Percentiles rank a stretch among this genome's conserved stretches.
Evolutionary conservation across 2,797 vertebrate genomes (phyloP).

Genomic region (Linurgus olivaceus): DNA sequence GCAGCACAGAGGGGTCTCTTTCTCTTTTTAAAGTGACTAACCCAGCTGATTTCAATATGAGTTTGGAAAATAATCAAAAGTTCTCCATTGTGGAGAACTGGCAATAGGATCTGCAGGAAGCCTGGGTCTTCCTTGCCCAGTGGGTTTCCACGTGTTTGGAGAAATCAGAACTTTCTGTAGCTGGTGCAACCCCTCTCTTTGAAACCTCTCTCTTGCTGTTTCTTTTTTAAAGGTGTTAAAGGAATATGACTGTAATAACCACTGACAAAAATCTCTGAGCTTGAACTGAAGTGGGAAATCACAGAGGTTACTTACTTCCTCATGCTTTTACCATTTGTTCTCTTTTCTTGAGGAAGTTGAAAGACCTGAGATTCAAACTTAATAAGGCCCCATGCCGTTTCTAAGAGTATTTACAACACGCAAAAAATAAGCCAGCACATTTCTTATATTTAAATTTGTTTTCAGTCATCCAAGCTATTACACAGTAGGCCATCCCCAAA

Average conservation of each 20-base stretch:
- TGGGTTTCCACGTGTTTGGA: conserved; percentile 46
- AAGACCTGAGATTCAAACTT: conserved; percentile 81
- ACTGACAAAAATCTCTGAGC: conserved; percentile 95
- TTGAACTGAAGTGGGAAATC: conserved; percentile 93
- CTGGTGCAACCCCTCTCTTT: conserved; percentile 67
- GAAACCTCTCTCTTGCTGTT: conserved; percentile 82
- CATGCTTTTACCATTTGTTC: conserved; percentile 89
- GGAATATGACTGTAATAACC: conserved; percentile 95
- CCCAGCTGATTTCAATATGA: conserved; percentile 21
- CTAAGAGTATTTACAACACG: conserved; percentile 76
- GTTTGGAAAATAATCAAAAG: conserved; percentile 66
- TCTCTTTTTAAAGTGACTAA: conserved; percentile 48
- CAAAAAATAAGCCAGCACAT: conserved; percentile 75
- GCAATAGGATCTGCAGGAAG: conserved; percentile 51
- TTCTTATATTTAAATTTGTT: conserved; percentile 84
- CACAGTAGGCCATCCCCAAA: conserved; percentile 75
- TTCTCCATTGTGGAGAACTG: conserved; percentile 28
- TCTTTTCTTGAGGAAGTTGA: conserved; percentile 79
- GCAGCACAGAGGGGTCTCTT: conserved; percentile 32
- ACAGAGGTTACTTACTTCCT: conserved; percentile 88
- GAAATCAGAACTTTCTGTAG: conserved; percentile 61
- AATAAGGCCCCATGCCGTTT: conserved; percentile 81
- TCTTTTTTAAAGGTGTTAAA: conserved; percentile 85
- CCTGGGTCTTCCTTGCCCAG: conserved; percentile 58
- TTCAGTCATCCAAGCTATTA: conserved; percentile 78